A percentile compares a stretch with the other conserved stretches of the same genome.
Conservation (phyloP, 2,797 vertebrate genomes). For the Danionella dracula region DNA sequence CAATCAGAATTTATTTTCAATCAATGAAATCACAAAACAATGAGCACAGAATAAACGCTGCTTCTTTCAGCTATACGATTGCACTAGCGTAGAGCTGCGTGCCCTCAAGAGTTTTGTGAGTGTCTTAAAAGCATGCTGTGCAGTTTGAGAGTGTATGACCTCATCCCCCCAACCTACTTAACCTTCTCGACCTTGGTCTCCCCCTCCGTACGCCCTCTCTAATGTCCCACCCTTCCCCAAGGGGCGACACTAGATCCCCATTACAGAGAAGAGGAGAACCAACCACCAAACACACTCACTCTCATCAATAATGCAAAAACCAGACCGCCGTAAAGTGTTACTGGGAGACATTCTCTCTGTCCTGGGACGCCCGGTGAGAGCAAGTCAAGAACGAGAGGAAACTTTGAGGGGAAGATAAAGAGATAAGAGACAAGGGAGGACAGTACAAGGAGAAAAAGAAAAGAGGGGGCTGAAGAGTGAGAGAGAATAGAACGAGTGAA, state of each 20-base stretch:
- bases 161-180: slow-evolving; percentile 63
- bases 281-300: slow-evolving; percentile 38
- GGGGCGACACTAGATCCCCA: slow-evolving; percentile 74
- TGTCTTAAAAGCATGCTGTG: slow-evolving; percentile 21
- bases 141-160: slow-evolving; percentile 52
- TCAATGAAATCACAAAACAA: too few species aligned
- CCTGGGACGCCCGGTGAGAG: slow-evolving; percentile 28
- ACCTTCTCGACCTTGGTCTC: slow-evolving; percentile 68
- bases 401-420: slow-evolving; percentile 50
- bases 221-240: slow-evolving; percentile 39
- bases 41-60: too few species aligned
- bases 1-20: too few species aligned
- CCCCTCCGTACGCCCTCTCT: slow-evolving; percentile 42
- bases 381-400: slow-evolving; percentile 41
- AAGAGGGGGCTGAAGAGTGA: slow-evolving; percentile 25
- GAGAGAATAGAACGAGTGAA: slow-evolving; percentile 41
- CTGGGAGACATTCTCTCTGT: slow-evolving; percentile 46
- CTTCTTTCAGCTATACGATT: too few species aligned
- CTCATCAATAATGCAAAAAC: slow-evolving; percentile 70
- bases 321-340: slow-evolving; percentile 30
- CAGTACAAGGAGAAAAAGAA: slow-evolving; percentile 31
- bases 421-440: slow-evolving; percentile 11
- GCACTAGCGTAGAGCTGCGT: too few species aligned
- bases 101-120: slow-evolving; percentile 28
- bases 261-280: too few species aligned